phyloP scores from a whole-genome alignment of 2,797 vertebrate genomes.

The Spondyliosoma cantharus region DNA sequence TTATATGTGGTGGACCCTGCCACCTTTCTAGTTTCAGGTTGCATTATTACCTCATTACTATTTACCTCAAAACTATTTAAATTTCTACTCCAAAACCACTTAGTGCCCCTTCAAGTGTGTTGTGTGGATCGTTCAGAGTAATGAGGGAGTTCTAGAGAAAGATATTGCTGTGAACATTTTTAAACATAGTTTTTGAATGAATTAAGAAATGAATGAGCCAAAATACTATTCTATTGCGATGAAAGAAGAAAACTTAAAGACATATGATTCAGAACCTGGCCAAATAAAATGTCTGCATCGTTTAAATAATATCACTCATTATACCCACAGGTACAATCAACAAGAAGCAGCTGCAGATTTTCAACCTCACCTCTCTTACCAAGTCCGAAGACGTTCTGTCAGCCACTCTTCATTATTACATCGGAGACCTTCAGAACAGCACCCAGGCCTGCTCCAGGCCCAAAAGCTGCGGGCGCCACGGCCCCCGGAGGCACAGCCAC shows the following conservation, averaged over 20 bases:
- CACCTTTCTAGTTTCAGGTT: no score
- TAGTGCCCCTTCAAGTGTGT: background rate
- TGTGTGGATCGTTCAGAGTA: background rate
- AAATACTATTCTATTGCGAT: background rate
- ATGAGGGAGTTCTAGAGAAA: background rate
- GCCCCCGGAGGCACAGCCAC: constrained; percentile 77
- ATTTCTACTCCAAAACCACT: no score
- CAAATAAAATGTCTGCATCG: background rate
- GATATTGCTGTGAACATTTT: background rate
- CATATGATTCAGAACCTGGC: background rate
- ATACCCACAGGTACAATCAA: constrained; percentile 83
- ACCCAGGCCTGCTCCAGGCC: constrained; percentile 57
- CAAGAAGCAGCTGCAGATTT: constrained; percentile 86
- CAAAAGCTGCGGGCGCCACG: constrained; percentile 68
- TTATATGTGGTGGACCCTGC: no score
- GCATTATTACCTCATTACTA: no score
- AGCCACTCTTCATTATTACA: constrained; percentile 90
- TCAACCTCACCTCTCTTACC: constrained; percentile 95
- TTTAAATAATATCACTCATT: constrained; percentile 14
- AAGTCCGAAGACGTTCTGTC: constrained; percentile 94
- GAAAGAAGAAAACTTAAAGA: background rate
- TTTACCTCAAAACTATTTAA: no score
- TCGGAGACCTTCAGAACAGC: constrained; percentile 84
- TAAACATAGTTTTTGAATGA: background rate
- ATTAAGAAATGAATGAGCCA: background rate